Evolutionary conservation across 1,140 invertebrate species (phyloP).

Genomic region (Carposina sasakii): DNA sequence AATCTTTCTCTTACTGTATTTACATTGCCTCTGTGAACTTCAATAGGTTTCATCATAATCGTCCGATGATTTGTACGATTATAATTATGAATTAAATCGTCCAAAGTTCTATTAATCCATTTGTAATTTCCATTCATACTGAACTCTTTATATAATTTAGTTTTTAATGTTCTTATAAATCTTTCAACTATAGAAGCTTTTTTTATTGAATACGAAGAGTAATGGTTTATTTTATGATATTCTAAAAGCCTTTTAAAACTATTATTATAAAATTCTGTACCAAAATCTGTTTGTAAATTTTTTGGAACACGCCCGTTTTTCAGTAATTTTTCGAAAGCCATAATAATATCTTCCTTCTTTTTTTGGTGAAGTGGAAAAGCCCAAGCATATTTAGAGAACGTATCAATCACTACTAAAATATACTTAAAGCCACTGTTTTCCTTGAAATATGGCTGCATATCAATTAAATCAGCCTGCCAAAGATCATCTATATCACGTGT

Average conservation of each 20-base stretch:
- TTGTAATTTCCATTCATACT: constrained; percentile 49
- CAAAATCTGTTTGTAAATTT: constrained; percentile 63
- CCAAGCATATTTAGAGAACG: constrained; percentile 65
- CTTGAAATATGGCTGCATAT: constrained; percentile 22
- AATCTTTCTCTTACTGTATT: no score
- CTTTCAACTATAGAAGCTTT: constrained; percentile 68
- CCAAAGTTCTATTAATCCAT: constrained; percentile 46
- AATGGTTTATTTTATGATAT: no score
- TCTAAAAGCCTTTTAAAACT: no score
- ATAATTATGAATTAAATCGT: constrained; percentile 47
- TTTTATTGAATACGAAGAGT: constrained; percentile 51
- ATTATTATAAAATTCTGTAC: constrained; percentile 61
- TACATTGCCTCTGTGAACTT: no score
- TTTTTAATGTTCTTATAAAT: constrained; percentile 66
- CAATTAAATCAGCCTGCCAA: constrained; percentile 11
- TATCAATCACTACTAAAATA: constrained; percentile 65
- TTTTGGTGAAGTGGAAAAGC: constrained; percentile 65
- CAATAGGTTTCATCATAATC: no score
- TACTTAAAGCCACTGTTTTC: constrained; percentile 59
- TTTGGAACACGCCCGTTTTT: constrained; percentile 31
- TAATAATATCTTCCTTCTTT: constrained; percentile 38
- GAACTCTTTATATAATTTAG: constrained; percentile 61
- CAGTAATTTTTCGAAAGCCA: constrained; percentile 25
- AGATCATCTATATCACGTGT: constrained; percentile 8
- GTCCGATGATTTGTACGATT: constrained; percentile 55